Evolutionary conservation across 2,888 invertebrate species (phyloP).

Genomic region (Doris montereyensis): DNA sequence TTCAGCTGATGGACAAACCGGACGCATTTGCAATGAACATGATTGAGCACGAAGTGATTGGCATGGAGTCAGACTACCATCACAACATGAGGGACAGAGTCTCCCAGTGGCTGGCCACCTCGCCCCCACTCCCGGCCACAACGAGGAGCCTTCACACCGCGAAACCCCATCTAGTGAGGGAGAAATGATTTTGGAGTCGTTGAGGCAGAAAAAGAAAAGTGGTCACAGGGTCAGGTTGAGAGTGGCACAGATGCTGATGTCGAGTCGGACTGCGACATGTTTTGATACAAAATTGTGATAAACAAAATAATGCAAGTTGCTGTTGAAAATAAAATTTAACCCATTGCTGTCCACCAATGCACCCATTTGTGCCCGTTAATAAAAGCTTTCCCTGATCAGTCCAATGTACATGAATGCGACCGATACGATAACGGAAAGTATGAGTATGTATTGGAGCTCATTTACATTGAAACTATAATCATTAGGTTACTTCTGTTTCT

Average conservation of each 20-base stretch:
- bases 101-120: slow-evolving; percentile 55
- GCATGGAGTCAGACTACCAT: slow-evolving; percentile 56
- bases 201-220: slow-evolving; percentile 23
- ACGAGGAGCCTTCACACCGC: slow-evolving; percentile 49
- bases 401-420: too few relatives aligned
- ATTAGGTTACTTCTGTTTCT: too few relatives aligned
- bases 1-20: slow-evolving; percentile 54
- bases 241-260: slow-evolving; percentile 42
- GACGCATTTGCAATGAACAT: slow-evolving; percentile 33
- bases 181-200: slow-evolving; percentile 33
- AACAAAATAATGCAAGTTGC: neutral
- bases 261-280: slow-evolving; percentile 18
- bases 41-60: slow-evolving; percentile 52
- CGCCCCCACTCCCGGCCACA: slow-evolving; percentile 30
- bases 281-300: neutral
- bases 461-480: too few relatives aligned
- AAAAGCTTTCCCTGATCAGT: too few relatives aligned
- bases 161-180: slow-evolving; percentile 44
- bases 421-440: too few relatives aligned
- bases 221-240: slow-evolving; percentile 6
- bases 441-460: too few relatives aligned
- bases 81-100: slow-evolving; percentile 57
- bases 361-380: too few relatives aligned
- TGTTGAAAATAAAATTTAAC: too few relatives aligned
- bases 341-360: too few relatives aligned